Conservation (phyloP, 2,888 invertebrate species). For the Drosophila maculinotata region DNA sequence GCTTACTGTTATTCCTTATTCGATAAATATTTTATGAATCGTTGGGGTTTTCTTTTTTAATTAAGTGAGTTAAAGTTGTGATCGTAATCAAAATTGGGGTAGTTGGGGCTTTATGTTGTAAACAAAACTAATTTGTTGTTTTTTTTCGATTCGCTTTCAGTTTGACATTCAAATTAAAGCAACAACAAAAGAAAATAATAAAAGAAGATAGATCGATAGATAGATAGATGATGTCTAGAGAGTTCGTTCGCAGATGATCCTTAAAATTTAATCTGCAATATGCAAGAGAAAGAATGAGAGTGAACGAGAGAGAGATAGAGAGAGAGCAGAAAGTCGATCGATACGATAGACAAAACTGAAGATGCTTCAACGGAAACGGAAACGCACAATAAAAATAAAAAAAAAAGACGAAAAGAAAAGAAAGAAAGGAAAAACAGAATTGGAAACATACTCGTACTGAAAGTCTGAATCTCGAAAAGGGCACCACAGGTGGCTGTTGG, state of each 20-base stretch:
- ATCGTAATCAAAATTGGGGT: conserved; percentile 8
- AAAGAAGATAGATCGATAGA: not conserved
- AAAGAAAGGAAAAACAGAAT: not conserved
- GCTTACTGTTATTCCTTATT: not conserved
- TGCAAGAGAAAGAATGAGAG: conserved; percentile 12
- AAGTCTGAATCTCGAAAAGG: not conserved
- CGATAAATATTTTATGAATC: not conserved
- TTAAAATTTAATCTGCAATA: conserved; percentile 73
- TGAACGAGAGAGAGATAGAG: not conserved
- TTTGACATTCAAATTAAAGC: conserved; percentile 4
- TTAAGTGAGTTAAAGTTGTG: conserved; percentile 1
- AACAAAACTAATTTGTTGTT: not conserved
- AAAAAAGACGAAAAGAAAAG: not conserved
- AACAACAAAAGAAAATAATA: conserved; percentile 6
- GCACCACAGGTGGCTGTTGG: conserved; percentile 35
- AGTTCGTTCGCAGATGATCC: conserved; percentile 78
- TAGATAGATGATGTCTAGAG: not conserved
- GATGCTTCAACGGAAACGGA: conserved; percentile 38
- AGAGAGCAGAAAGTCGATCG: conserved; percentile 15
- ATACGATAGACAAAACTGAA: conserved; percentile 3
- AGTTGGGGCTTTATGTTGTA: not conserved
- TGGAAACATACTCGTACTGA: conserved; percentile 1
- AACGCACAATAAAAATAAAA: too few relatives aligned
- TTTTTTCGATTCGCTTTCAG: conserved; percentile 22
- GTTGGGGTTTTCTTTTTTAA: too few relatives aligned